Evolutionary conservation across 23 tunicate genomes (phyloP).

Genomic region (Clavelina lepadiformis): DNA sequence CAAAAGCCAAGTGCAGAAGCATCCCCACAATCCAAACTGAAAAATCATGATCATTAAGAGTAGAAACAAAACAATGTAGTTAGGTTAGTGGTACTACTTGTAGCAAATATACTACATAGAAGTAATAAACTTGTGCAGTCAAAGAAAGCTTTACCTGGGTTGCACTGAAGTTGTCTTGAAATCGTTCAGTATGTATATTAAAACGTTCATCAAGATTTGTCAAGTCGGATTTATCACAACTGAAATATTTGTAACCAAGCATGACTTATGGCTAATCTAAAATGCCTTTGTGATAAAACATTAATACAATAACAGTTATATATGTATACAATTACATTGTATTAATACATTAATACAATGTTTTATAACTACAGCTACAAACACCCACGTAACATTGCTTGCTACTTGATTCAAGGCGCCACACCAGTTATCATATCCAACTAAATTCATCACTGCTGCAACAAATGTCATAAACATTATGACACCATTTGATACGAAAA

Average conservation of each 20-base stretch:
- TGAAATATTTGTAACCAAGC: not conserved
- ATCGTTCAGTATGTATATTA: constrained; percentile 4
- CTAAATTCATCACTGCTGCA: constrained; percentile 37
- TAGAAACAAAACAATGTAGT: constrained; percentile 7
- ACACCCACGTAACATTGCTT: too few relatives aligned
- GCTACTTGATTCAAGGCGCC: constrained; percentile 6
- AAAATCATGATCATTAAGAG: too few relatives aligned
- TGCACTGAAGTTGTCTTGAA: not conserved
- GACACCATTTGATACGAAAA: constrained; percentile 19
- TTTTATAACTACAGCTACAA: too few relatives aligned
- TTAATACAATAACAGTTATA: too few relatives aligned
- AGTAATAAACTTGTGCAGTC: not conserved
- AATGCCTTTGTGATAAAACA: too few relatives aligned
- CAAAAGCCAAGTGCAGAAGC: constrained; percentile 42
- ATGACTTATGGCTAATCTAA: too few relatives aligned
- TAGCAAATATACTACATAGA: too few relatives aligned
- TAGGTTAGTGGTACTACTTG: not conserved
- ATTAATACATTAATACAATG: too few relatives aligned
- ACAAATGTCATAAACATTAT: constrained; percentile 34
- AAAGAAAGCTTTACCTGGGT: constrained; percentile 8
- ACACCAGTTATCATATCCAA: constrained; percentile 64
- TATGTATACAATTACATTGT: too few relatives aligned
- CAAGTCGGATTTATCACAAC: constrained; percentile 29
- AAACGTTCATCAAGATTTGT: constrained; percentile 6
- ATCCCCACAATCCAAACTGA: constrained; percentile 66